Evolutionary conservation across 92 coral and sea anemone species (phyloP).

Genomic region (Hydrozoanthus gracilis): DNA sequence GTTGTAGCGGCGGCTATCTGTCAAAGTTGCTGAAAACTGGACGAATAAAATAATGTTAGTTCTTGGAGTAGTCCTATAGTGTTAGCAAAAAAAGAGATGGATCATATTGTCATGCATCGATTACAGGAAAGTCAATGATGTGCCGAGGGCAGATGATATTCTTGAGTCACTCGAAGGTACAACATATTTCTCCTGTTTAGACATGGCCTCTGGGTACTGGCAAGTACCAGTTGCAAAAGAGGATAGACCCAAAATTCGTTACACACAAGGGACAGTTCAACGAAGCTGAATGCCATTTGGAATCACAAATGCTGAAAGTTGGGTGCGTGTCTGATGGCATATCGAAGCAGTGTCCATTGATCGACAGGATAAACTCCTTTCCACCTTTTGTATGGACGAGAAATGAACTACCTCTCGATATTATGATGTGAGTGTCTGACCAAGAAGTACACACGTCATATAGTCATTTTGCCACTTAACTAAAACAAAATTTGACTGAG

Average conservation of each 20-base stretch:
- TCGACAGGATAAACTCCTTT: constrained; percentile 50
- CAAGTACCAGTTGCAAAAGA: constrained; percentile 52
- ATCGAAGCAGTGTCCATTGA: constrained; percentile 48
- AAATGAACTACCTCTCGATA: constrained; percentile 51
- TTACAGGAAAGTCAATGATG: constrained; percentile 44
- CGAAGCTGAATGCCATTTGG: constrained; percentile 68
- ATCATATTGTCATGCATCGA: constrained; percentile 41
- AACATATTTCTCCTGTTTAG: constrained; percentile 43
- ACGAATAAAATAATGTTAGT: constrained; percentile 51
- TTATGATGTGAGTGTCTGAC: constrained; percentile 47
- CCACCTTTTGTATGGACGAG: constrained; percentile 49
- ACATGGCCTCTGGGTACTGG: constrained; percentile 63
- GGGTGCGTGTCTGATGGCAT: constrained; percentile 53
- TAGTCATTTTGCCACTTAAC: constrained; percentile 25
- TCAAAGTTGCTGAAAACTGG: constrained; percentile 46
- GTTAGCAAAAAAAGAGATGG: constrained; percentile 60
- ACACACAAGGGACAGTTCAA: constrained; percentile 66
- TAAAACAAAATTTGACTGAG: constrained; percentile 28
- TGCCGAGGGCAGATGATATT: constrained; percentile 52
- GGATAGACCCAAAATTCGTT: constrained; percentile 62
- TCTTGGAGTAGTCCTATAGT: constrained; percentile 67
- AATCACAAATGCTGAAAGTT: constrained; percentile 52
- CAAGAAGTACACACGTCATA: constrained; percentile 18
- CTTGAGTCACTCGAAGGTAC: constrained; percentile 52
- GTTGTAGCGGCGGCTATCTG: too few species aligned